Conservation (phyloP, 2,797 vertebrate species). For the Peromyscus melanophrys region DNA sequence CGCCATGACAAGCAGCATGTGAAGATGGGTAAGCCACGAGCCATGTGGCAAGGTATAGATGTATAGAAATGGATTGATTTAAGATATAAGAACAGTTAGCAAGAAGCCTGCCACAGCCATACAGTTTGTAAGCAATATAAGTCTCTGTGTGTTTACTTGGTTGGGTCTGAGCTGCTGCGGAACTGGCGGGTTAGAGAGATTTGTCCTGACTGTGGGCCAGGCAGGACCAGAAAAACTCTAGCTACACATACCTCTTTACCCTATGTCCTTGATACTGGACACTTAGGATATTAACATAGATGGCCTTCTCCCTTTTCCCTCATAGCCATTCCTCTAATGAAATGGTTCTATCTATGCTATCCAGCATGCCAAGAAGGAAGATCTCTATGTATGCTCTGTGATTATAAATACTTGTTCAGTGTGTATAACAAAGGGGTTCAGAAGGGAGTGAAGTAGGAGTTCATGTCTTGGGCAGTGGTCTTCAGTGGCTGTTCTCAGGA, state of each 20-base stretch:
- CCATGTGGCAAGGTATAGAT: no score
- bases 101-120: no score
- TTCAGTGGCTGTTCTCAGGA: background rate
- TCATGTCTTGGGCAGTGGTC: background rate
- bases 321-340: background rate
- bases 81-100: no score
- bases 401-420: background rate
- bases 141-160: no score
- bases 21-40: no score
- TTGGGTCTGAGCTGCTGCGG: no score
- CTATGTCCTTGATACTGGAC: background rate
- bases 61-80: no score
- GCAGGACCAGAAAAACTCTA: no score
- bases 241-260: background rate
- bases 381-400: fast-evolving
- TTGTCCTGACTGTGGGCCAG: no score
- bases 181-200: no score
- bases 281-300: background rate
- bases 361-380: background rate
- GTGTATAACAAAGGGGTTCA: background rate
- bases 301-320: background rate
- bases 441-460: background rate
- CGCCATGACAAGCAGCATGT: no score
- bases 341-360: background rate
- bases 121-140: no score